Evolutionary conservation across 2,113 vertebrate species (phyloP).

Genomic region (Tupaia tana): DNA sequence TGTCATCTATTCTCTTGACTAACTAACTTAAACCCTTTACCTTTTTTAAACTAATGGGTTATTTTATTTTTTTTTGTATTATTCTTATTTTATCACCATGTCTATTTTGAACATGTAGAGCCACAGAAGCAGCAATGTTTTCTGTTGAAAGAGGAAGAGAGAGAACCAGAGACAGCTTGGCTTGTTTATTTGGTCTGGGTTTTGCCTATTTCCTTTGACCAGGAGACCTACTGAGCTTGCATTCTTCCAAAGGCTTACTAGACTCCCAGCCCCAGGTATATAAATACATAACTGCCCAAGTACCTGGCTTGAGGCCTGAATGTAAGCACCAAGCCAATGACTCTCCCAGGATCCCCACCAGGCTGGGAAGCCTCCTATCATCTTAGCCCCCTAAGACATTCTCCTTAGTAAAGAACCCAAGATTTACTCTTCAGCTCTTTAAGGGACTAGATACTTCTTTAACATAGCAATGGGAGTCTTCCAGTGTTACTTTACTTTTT

Average conservation of each 20-base stretch:
- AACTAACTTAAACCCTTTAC: constrained; percentile 9
- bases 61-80: constrained; percentile 53
- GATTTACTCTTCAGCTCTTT: neutral
- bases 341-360: accelerated
- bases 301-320: neutral
- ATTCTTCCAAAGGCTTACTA: neutral
- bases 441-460: neutral
- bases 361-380: accelerated
- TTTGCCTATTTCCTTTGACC: constrained; percentile 29
- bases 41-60: constrained; percentile 43
- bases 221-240: neutral
- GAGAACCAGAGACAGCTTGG: neutral
- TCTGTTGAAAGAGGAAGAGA: neutral
- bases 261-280: accelerated
- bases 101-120: constrained; percentile 15
- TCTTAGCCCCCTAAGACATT: neutral
- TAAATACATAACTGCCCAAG: neutral
- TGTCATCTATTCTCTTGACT: neutral
- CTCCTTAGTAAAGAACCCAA: neutral
- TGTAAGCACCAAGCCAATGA: neutral
- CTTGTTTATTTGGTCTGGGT: neutral
- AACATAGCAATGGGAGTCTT: neutral
- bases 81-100: neutral
- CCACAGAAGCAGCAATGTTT: neutral
- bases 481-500: neutral